These are phyloP conservation scores for Gallinago jamesoni DNA, from an alignment of 2,113 vertebrate species.

Conservation along the genomic window DNA sequence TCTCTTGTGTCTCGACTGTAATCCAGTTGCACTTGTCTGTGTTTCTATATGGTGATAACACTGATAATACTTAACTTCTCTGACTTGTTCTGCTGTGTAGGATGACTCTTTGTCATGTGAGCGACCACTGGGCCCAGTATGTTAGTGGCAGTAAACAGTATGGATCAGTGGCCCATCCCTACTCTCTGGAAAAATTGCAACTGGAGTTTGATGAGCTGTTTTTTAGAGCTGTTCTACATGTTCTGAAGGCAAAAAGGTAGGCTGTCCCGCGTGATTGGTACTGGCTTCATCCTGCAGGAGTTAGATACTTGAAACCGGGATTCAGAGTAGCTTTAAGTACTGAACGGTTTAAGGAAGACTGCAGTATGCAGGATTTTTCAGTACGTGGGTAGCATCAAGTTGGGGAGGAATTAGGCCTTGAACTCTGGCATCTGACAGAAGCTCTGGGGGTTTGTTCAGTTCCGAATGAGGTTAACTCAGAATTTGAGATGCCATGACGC, in stretches of 20 bases:
- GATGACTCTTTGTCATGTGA: slow-evolving; percentile 92
- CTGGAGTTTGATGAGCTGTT: slow-evolving; percentile 91
- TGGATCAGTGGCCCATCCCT: slow-evolving; percentile 73
- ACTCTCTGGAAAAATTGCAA: slow-evolving; percentile 90
- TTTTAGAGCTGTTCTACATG: slow-evolving; percentile 89
- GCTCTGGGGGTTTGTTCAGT: neutral
- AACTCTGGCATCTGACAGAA: neutral
- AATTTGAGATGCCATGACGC: neutral
- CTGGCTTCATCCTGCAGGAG: neutral
- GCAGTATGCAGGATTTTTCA: neutral
- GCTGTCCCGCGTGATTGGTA: neutral
- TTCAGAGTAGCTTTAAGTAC: neutral
- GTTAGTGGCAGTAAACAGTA: slow-evolving; percentile 68
- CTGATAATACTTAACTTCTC: neutral
- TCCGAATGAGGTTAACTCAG: neutral
- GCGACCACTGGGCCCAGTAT: slow-evolving; percentile 97
- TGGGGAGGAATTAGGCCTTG: neutral
- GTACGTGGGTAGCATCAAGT: neutral
- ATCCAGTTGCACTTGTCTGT: neutral
- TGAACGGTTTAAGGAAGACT: neutral
- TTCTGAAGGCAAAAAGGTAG: slow-evolving; percentile 95
- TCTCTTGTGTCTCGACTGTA: neutral
- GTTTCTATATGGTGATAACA: neutral
- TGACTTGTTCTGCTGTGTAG: slow-evolving; percentile 49
- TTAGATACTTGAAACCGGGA: neutral